Percentiles rank a stretch among this genome's conserved stretches.
Evolutionary conservation across 2,113 vertebrate species (phyloP).

Genomic region (Malurus melanocephalus): DNA sequence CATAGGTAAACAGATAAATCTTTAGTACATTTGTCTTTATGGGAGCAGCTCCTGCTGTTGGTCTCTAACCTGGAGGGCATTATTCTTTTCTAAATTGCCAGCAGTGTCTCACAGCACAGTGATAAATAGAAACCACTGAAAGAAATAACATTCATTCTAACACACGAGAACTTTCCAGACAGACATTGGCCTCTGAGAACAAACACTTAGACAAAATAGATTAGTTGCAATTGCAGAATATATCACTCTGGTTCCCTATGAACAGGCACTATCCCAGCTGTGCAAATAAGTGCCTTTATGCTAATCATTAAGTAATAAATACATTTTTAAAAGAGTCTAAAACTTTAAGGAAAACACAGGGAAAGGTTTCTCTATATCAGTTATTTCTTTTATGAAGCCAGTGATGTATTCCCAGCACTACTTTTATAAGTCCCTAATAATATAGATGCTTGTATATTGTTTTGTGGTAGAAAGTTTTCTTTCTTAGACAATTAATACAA

Average conservation of each 20-base stretch:
- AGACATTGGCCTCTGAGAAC: constrained; percentile 61
- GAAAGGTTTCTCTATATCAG: background rate
- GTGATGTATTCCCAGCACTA: background rate
- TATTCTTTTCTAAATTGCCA: constrained; percentile 75
- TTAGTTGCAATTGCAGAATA: constrained; percentile 43
- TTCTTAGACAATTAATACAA: background rate
- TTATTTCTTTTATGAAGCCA: background rate
- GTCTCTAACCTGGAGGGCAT: constrained; percentile 74
- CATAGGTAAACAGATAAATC: constrained; percentile 77
- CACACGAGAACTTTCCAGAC: constrained; percentile 62
- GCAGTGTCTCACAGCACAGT: constrained; percentile 60
- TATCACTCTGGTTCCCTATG: constrained; percentile 35
- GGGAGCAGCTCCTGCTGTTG: constrained; percentile 69
- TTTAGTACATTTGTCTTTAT: constrained; percentile 76
- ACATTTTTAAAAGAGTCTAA: background rate
- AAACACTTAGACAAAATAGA: constrained; percentile 63
- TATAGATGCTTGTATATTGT: background rate
- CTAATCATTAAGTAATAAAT: constrained; percentile 51
- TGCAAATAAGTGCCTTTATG: constrained; percentile 33
- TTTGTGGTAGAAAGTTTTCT: background rate
- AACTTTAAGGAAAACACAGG: constrained; percentile 23
- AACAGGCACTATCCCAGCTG: constrained; percentile 22
- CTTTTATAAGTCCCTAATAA: background rate
- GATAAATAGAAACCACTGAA: constrained; percentile 74
- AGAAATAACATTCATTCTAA: constrained; percentile 65